phyloP scores from a whole-genome alignment of 2,888 invertebrate genomes.

The Malacosoma neustria region DNA sequence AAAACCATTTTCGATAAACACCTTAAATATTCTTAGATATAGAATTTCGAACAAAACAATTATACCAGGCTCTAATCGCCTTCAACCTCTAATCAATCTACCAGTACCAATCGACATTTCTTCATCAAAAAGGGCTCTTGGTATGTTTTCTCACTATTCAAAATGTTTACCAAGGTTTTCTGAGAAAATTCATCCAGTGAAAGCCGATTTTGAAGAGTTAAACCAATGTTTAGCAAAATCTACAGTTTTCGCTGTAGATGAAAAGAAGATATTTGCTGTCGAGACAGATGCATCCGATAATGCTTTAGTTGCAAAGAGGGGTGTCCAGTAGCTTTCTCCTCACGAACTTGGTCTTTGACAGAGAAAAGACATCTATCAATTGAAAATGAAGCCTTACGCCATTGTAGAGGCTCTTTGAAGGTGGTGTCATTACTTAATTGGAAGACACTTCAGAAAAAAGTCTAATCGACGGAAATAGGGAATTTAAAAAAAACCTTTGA shows the following conservation, averaged over 20 bases:
- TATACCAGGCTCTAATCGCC: not conserved
- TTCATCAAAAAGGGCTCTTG: not conserved
- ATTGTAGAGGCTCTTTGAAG: not conserved
- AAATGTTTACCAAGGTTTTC: not conserved
- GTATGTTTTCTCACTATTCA: not conserved
- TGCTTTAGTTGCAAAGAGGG: conserved; percentile 3
- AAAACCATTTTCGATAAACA: too few relatives aligned
- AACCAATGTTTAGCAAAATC: not conserved
- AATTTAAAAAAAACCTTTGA: too few relatives aligned
- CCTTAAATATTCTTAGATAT: too few relatives aligned
- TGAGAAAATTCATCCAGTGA: not conserved
- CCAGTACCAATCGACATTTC: not conserved
- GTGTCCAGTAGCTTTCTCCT: not conserved
- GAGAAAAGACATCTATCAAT: not conserved
- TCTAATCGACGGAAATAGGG: too few relatives aligned
- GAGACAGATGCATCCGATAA: conserved; percentile 4
- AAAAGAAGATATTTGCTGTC: conserved; percentile 1
- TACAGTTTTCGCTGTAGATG: not conserved
- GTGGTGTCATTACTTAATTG: not conserved
- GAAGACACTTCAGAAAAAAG: not conserved
- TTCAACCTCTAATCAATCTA: not conserved
- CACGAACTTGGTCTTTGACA: not conserved
- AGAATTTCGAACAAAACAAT: not conserved
- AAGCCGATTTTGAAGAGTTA: not conserved
- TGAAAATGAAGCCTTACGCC: not conserved